Evolutionary conservation across 2,888 invertebrate species (phyloP).

Genomic region (Meiosimyza decipiens): DNA sequence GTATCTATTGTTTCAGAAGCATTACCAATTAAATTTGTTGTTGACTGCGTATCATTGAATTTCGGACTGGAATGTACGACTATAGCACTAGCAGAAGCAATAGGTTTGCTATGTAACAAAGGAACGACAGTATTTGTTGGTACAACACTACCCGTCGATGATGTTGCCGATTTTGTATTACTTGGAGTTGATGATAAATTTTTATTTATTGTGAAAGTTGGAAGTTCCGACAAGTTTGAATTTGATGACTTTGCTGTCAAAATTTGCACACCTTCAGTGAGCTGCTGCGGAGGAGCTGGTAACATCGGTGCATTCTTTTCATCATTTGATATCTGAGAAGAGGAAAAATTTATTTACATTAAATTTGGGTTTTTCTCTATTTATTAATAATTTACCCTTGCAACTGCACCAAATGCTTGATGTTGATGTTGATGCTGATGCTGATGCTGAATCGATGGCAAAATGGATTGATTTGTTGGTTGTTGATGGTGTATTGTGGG

Average conservation of each 20-base stretch:
- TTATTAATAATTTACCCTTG: no score
- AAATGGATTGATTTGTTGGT: conserved; percentile 29
- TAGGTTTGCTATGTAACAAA: conserved; percentile 6
- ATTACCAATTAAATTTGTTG: conserved; percentile 9
- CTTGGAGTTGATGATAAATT: conserved; percentile 24
- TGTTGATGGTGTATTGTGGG: conserved; percentile 40
- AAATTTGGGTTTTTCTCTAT: no score
- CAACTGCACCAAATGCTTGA: no score
- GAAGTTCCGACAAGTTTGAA: conserved; percentile 25
- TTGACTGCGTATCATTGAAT: conserved; percentile 6
- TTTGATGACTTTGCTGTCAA: conserved; percentile 14
- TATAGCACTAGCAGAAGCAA: conserved; percentile 2
- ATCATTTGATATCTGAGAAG: conserved; percentile 21
- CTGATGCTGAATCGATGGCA: conserved; percentile 23
- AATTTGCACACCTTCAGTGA: conserved; percentile 13
- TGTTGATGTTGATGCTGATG: conserved; percentile 19
- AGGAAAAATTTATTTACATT: no score
- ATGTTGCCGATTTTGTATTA: conserved; percentile 7
- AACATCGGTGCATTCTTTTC: conserved; percentile 25
- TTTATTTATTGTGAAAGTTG: conserved; percentile 24
- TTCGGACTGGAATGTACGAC: conserved; percentile 27
- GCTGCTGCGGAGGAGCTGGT: neutral
- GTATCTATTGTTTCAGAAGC: conserved; percentile 12
- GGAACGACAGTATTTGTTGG: conserved; percentile 31
- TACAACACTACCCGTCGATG: conserved; percentile 11